A percentile compares a stretch with the other conserved stretches of the same genome.
phyloP scores from a whole-genome alignment of 2,797 vertebrate species.

The Loris lydekkerianus region DNA sequence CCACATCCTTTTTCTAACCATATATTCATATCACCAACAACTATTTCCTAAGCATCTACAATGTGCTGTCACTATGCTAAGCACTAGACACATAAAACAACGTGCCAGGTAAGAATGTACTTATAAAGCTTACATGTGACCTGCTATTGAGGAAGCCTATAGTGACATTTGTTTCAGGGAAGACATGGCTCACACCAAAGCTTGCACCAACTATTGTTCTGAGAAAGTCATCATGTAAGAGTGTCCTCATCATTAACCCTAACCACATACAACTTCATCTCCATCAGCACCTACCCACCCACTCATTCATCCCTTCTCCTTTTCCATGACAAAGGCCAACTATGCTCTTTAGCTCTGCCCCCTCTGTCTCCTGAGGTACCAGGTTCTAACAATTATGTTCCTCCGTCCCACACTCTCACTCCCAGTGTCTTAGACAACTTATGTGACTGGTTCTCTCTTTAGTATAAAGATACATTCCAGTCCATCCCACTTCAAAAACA shows the following conservation, averaged over 20 bases:
- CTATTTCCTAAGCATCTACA: background rate
- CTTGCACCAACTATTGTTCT: background rate
- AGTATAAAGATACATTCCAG: background rate
- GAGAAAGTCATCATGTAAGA: background rate
- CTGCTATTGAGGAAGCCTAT: rapidly evolving
- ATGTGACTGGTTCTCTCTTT: background rate
- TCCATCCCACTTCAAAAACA: background rate
- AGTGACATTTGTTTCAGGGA: background rate
- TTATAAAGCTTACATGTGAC: background rate
- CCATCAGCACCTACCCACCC: background rate
- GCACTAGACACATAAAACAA: background rate
- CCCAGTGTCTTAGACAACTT: background rate
- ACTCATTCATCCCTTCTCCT: background rate
- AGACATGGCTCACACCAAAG: background rate
- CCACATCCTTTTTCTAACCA: background rate
- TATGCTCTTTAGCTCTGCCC: background rate
- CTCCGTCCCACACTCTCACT: too few species aligned
- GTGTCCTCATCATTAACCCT: background rate
- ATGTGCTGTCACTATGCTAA: background rate
- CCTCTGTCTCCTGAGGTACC: background rate
- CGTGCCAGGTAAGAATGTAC: background rate
- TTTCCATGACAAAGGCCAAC: background rate
- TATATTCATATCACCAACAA: background rate
- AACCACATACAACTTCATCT: background rate
- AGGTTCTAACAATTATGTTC: background rate